Conservation (phyloP, 2,888 invertebrate genomes). For the Crematogaster levior region DNA sequence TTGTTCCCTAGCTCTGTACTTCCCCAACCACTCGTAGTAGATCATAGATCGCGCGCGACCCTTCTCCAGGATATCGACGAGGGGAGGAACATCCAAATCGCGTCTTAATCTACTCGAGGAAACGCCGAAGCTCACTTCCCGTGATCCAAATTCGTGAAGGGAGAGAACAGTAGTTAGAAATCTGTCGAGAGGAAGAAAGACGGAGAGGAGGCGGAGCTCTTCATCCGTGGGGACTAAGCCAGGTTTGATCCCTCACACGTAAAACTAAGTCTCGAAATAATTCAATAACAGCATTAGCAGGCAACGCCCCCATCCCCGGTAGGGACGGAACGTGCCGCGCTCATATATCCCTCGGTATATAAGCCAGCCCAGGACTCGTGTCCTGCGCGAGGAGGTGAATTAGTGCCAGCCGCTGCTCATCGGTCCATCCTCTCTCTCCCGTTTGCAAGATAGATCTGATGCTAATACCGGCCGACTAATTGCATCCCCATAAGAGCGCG, state of each 20-base stretch:
- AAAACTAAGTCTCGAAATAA: conserved; percentile 81
- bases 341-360: conserved; percentile 23
- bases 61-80: conserved; percentile 23
- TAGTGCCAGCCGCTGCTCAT: conserved; percentile 50
- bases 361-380: conserved; percentile 33
- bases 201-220: conserved; percentile 71
- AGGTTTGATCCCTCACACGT: conserved; percentile 77
- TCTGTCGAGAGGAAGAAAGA: conserved; percentile 55
- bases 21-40: neutral
- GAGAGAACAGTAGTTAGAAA: conserved; percentile 30
- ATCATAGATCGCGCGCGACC: conserved; percentile 37
- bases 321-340: conserved; percentile 42
- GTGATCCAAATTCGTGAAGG: neutral
- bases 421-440: conserved; percentile 44
- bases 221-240: conserved; percentile 78
- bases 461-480: conserved; percentile 80
- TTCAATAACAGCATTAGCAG: conserved; percentile 81
- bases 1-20: conserved; percentile 4
- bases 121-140: conserved; percentile 55
- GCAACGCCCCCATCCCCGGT: conserved; percentile 65
- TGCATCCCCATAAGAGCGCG: conserved; percentile 65
- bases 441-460: conserved; percentile 77
- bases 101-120: conserved; percentile 72
- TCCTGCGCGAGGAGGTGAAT: conserved; percentile 46
- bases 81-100: conserved; percentile 68